These are phyloP conservation scores for Calcarius ornatus DNA, from an alignment of 2,113 vertebrate species.

Conservation along the genomic window DNA sequence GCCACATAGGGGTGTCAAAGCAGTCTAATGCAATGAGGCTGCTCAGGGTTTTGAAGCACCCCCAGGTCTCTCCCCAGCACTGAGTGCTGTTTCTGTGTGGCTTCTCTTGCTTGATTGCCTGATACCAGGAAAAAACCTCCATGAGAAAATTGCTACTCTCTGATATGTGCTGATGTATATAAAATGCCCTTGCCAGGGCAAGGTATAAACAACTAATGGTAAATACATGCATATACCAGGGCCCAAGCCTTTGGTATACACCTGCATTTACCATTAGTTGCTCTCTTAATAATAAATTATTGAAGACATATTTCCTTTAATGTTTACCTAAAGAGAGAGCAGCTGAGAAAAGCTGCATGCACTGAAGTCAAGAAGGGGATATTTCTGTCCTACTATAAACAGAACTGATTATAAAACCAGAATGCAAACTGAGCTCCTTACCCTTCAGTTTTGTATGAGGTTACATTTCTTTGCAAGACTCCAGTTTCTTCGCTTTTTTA, in stretches of 20 bases:
- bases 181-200: neutral
- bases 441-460: constrained; percentile 54
- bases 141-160: neutral
- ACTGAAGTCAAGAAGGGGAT: constrained; percentile 64
- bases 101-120: neutral
- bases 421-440: constrained; percentile 52
- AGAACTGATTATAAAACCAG: constrained; percentile 78
- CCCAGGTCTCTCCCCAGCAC: neutral
- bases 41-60: neutral
- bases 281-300: constrained; percentile 47
- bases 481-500: constrained; percentile 64
- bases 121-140: neutral
- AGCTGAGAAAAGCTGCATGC: constrained; percentile 54
- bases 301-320: constrained; percentile 39
- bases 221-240: neutral
- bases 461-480: constrained; percentile 45
- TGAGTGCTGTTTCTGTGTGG: accelerated
- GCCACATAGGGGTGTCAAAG: neutral
- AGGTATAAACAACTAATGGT: neutral
- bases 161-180: neutral
- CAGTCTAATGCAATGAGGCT: neutral
- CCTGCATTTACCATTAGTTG: constrained; percentile 71
- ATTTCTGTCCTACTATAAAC: constrained; percentile 74
- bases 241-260: neutral
- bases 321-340: constrained; percentile 64